A percentile compares a stretch with the other conserved stretches of the same genome.
Evolutionary conservation across 2,797 vertebrate genomes (phyloP).

Genomic region (Halcyon smyrnensis): DNA sequence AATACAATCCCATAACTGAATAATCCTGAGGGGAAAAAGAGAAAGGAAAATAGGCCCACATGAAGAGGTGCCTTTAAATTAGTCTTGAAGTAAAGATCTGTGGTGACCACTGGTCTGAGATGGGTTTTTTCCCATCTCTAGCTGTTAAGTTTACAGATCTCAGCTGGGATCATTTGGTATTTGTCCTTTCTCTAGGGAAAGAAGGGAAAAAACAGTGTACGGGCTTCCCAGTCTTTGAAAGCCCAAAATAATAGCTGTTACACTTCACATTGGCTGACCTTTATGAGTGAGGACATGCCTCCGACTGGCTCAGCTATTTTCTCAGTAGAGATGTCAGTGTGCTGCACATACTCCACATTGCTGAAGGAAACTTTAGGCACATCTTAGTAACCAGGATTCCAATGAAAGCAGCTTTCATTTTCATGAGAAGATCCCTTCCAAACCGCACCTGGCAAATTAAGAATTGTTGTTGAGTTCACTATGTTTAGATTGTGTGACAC

Average conservation of each 20-base stretch:
- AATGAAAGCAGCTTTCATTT: not conserved
- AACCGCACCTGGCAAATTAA: conserved; percentile 17
- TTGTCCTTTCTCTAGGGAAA: conserved; percentile 79
- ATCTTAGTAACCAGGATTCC: conserved; percentile 5
- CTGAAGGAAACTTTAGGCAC: not conserved
- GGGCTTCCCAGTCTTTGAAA: conserved; percentile 79
- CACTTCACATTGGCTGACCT: conserved; percentile 76
- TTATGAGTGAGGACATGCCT: conserved; percentile 43
- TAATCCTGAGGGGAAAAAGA: not conserved
- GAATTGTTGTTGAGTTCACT: not conserved
- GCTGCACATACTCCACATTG: not conserved
- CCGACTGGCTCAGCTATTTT: conserved; percentile 68
- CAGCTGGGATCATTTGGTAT: conserved; percentile 70
- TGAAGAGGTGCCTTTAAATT: not conserved
- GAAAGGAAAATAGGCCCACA: not conserved
- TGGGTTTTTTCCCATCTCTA: conserved; percentile 63
- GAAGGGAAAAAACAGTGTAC: conserved; percentile 68
- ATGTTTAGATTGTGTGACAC: not conserved
- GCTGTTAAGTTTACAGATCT: conserved; percentile 75
- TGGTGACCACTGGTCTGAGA: not conserved
- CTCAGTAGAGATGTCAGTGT: conserved; percentile 60
- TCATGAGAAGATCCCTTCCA: conserved; percentile 33
- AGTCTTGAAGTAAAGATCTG: conserved; percentile 18
- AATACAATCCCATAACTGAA: not conserved
- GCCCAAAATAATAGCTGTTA: conserved; percentile 73